These are phyloP conservation scores for Oreochromis mossambicus DNA, from an alignment of 2,797 vertebrate species.

Conservation along the genomic window DNA sequence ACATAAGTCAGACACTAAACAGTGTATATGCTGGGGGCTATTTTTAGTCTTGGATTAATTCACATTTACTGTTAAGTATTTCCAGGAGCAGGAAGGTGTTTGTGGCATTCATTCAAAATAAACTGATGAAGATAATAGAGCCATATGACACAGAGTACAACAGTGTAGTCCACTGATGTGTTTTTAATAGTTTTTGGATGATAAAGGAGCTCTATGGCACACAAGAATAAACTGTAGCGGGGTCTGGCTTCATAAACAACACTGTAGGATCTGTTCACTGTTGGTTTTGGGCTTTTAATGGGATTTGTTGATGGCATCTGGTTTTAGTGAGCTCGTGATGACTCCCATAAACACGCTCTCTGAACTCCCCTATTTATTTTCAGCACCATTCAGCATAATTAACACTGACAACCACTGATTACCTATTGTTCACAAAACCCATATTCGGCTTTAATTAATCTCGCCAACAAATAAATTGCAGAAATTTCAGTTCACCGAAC, in stretches of 20 bases:
- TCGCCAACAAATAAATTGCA: not conserved
- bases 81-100: not conserved
- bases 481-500: not conserved
- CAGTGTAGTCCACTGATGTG: not conserved
- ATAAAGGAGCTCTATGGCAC: not conserved
- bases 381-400: slow-evolving; percentile 8
- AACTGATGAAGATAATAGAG: not conserved
- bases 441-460: slow-evolving; percentile 24
- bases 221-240: not conserved
- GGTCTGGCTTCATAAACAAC: not conserved
- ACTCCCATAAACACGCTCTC: not conserved
- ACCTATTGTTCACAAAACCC: slow-evolving; percentile 15
- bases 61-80: not conserved
- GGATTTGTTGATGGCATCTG: not conserved
- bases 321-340: not conserved
- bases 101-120: not conserved
- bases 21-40: not conserved
- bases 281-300: not conserved
- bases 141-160: not conserved
- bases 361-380: slow-evolving; percentile 3
- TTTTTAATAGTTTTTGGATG: not conserved
- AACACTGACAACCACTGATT: slow-evolving; percentile 23
- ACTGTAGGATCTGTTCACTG: not conserved
- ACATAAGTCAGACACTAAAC: not conserved
- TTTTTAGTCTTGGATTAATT: not conserved